Evolutionary conservation across 2,888 invertebrate genomes (phyloP).

Genomic region (Caenorhabditis sulstoni): DNA sequence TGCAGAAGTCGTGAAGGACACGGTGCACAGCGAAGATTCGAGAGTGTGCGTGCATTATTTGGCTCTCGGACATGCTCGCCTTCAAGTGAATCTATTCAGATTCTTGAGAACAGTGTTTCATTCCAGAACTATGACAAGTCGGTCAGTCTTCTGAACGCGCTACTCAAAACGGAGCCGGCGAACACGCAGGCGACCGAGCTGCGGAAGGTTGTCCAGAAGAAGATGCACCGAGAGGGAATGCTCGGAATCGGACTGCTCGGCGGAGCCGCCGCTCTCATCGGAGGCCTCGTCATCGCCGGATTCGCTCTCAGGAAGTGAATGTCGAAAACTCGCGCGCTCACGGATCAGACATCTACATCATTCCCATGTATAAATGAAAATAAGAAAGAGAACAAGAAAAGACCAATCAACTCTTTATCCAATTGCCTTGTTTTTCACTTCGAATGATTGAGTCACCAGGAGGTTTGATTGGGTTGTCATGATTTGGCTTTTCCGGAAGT

Average conservation of each 20-base stretch:
- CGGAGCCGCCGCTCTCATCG: constrained; percentile 33
- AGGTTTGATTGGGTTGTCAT: constrained; percentile 16
- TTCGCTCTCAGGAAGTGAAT: constrained; percentile 28
- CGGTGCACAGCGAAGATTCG: constrained; percentile 36
- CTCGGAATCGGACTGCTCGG: constrained; percentile 39
- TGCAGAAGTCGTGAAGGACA: constrained; percentile 36
- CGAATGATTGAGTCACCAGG: constrained; percentile 17
- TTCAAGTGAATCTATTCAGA: constrained; percentile 14
- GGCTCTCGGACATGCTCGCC: constrained; percentile 45
- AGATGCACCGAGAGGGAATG: constrained; percentile 44
- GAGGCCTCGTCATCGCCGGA: constrained; percentile 37
- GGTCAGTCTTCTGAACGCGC: constrained; percentile 23
- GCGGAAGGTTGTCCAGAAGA: constrained; percentile 26
- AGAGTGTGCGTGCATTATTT: constrained; percentile 40
- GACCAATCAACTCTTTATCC: constrained; percentile 23
- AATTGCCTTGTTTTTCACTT: constrained; percentile 27
- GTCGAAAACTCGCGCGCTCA: neutral
- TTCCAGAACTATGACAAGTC: constrained; percentile 49
- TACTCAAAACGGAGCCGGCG: constrained; percentile 35
- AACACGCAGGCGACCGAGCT: constrained; percentile 41
- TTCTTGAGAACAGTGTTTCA: neutral
- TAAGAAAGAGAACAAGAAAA: neutral
- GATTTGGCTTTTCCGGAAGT: constrained; percentile 15
- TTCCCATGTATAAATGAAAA: constrained; percentile 14
- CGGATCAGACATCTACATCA: constrained; percentile 30